phyloP scores from a whole-genome alignment of 2,797 vertebrate genomes.

The Helostoma temminkii region DNA sequence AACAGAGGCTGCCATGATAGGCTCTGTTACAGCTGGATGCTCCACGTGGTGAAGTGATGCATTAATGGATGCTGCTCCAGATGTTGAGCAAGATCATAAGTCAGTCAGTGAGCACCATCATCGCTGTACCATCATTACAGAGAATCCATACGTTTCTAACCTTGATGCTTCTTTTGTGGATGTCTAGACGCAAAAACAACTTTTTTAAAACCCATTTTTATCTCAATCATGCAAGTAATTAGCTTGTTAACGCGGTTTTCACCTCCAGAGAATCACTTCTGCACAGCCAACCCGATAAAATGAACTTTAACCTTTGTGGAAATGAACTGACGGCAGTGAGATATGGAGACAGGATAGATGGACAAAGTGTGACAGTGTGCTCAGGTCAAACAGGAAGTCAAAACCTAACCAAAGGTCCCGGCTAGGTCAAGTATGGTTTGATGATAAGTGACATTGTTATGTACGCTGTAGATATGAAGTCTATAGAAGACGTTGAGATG shows the following conservation, averaged over 20 bases:
- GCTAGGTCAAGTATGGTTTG: slow-evolving; percentile 52
- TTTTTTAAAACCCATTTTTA: too few relatives aligned
- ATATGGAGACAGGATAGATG: slow-evolving; percentile 7
- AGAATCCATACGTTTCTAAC: too few relatives aligned
- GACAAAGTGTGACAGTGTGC: slow-evolving; percentile 30
- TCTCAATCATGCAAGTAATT: too few relatives aligned
- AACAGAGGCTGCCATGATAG: slow-evolving; percentile 33
- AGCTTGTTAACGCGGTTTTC: too few relatives aligned
- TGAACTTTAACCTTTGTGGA: not conserved
- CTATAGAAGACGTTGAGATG: slow-evolving; percentile 1
- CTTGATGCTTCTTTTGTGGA: too few relatives aligned
- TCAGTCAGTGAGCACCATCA: not conserved
- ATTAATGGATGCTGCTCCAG: slow-evolving; percentile 47
- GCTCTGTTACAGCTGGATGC: slow-evolving; percentile 48
- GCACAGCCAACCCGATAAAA: too few relatives aligned
- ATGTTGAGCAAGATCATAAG: slow-evolving; percentile 42
- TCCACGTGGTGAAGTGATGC: slow-evolving; percentile 46
- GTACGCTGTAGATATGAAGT: slow-evolving; percentile 5
- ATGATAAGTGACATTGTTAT: slow-evolving; percentile 15
- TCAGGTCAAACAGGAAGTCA: slow-evolving; percentile 60
- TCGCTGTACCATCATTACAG: too few relatives aligned
- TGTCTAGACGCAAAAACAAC: too few relatives aligned
- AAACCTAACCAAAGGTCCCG: slow-evolving; percentile 40
- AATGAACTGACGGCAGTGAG: not conserved
- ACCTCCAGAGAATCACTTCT: not conserved